Conservation (phyloP, 2,888 invertebrate species). For the Caenorhabditis angaria region DNA sequence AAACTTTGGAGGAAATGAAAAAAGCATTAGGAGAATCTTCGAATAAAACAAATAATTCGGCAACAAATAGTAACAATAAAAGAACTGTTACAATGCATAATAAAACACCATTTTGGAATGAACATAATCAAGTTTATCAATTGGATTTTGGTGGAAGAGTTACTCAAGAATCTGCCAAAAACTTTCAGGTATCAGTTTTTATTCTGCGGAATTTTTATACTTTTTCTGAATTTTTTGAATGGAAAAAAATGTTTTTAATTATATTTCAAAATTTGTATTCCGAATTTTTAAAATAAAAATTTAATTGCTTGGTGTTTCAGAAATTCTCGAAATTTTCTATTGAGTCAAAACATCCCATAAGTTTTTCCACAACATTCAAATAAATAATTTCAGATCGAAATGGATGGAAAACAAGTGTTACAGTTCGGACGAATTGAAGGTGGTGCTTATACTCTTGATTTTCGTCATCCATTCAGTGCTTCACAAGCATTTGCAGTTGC, state of each 20-base stretch:
- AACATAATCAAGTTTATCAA: conserved; percentile 97
- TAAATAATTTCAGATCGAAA: conserved; percentile 46
- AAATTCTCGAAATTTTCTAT: conserved; percentile 71
- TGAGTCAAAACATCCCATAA: conserved; percentile 71
- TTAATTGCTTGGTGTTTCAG: background rate
- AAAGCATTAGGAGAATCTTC: conserved; percentile 50
- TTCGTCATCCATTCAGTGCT: conserved; percentile 95
- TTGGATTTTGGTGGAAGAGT: conserved; percentile 98
- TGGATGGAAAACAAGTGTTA: conserved; percentile 83
- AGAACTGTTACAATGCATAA: conserved; percentile 82
- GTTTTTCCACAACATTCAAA: conserved; percentile 1
- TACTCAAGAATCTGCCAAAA: conserved; percentile 98
- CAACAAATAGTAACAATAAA: conserved; percentile 8
- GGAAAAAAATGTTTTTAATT: background rate
- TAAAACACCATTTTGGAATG: conserved; percentile 98
- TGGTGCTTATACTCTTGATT: conserved; percentile 95
- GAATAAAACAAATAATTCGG: conserved; percentile 5
- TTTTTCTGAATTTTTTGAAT: background rate
- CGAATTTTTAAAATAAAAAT: background rate
- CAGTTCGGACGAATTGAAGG: conserved; percentile 98
- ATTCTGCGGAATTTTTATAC: background rate
- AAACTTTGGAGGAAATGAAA: conserved; percentile 58
- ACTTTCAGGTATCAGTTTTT: conserved; percentile 84
- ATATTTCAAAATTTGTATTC: background rate
- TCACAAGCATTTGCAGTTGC: conserved; percentile 98